phyloP scores from a whole-genome alignment of 2,888 invertebrate species.

The Pecten maximus region DNA sequence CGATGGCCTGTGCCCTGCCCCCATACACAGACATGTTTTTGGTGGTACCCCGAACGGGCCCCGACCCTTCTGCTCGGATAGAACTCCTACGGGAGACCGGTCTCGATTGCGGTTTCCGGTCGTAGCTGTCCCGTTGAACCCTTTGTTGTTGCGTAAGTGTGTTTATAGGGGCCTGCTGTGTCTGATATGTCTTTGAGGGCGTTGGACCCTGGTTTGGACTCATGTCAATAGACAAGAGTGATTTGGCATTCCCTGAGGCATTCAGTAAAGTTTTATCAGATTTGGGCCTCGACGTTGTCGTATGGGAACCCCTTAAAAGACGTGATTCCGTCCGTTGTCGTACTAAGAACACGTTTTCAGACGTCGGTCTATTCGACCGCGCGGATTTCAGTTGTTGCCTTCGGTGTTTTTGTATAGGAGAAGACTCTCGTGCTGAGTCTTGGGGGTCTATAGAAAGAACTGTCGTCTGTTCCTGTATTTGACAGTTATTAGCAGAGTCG shows the following conservation, averaged over 20 bases:
- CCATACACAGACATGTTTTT: constrained; percentile 39
- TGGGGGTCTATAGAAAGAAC: neutral
- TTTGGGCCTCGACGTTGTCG: constrained; percentile 46
- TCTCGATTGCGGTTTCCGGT: constrained; percentile 37
- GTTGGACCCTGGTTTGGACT: constrained; percentile 49
- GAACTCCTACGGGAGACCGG: constrained; percentile 50
- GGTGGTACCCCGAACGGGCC: constrained; percentile 34
- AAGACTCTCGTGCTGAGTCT: neutral
- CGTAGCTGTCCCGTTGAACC: constrained; percentile 31
- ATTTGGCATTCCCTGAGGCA: constrained; percentile 43
- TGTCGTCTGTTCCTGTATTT: neutral
- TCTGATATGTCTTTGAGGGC: constrained; percentile 42
- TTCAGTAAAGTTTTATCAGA: constrained; percentile 52
- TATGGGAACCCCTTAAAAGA: constrained; percentile 39
- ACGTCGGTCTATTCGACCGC: constrained; percentile 48
- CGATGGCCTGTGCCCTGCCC: constrained; percentile 45
- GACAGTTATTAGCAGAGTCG: neutral
- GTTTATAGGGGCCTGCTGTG: constrained; percentile 13
- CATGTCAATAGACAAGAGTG: constrained; percentile 51
- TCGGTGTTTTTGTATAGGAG: constrained; percentile 47
- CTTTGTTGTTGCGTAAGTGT: constrained; percentile 6
- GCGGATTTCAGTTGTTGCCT: constrained; percentile 49
- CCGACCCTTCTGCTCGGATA: constrained; percentile 37
- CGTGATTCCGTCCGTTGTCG: constrained; percentile 51
- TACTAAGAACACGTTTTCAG: constrained; percentile 56